These are phyloP conservation scores for Diadema setosum DNA, from an alignment of 35 echinoderm and acorn worm species.

Conservation along the genomic window DNA sequence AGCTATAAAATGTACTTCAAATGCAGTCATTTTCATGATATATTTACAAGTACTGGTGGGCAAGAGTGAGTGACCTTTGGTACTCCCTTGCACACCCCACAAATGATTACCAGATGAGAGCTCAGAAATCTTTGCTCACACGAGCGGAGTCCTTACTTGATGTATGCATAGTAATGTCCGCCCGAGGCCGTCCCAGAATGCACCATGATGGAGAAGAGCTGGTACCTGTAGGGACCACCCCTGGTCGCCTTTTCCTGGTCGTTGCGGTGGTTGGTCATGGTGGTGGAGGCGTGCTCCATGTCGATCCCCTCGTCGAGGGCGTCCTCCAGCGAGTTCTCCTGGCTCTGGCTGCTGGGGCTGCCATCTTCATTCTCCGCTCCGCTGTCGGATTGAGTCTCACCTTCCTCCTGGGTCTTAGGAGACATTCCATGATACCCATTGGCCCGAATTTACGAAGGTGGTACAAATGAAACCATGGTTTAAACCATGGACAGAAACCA, in stretches of 20 bases:
- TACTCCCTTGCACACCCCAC: no score
- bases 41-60: not conserved
- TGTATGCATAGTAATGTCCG: constrained; percentile 99
- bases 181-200: constrained; percentile 96
- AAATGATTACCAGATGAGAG: no score
- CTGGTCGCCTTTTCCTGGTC: constrained; percentile 19
- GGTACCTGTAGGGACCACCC: constrained; percentile 70
- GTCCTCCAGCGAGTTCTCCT: constrained; percentile 63
- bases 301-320: constrained; percentile 84
- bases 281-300: constrained; percentile 66
- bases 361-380: constrained; percentile 83
- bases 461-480: no score
- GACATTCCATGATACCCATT: no score
- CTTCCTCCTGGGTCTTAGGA: constrained; percentile 35
- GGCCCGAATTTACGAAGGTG: no score
- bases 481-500: no score
- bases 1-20: no score
- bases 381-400: constrained; percentile 69
- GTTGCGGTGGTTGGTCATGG: not conserved
- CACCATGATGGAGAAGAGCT: constrained; percentile 99
- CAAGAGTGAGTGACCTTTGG: no score
- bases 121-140: no score
- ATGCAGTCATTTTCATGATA: no score
- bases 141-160: constrained; percentile 79
- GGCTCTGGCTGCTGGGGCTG: constrained; percentile 40